These are phyloP conservation scores for Hippopotamyrus pictus DNA, from an alignment of 2,797 vertebrate genomes.

Conservation along the genomic window DNA sequence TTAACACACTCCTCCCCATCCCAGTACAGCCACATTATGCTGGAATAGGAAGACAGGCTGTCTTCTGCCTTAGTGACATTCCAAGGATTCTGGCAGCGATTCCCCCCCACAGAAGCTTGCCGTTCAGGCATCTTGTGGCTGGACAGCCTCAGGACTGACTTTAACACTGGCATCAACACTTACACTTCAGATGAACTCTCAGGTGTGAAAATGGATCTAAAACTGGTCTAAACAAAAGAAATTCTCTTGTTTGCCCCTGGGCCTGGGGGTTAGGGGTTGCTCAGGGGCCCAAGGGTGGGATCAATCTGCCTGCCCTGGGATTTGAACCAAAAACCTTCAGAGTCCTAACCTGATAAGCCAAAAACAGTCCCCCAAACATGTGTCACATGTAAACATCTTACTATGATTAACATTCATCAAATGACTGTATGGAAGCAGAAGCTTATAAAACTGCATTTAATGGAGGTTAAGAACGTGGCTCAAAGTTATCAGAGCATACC, in stretches of 20 bases:
- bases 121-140: neutral
- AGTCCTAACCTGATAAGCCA: neutral
- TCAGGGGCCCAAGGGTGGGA: neutral
- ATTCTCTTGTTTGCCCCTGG: neutral
- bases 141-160: neutral
- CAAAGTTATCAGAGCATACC: neutral
- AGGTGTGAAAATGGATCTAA: neutral
- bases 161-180: neutral
- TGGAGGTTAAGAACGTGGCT: neutral
- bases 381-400: neutral
- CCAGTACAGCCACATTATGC: neutral
- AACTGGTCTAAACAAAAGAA: neutral
- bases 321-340: neutral
- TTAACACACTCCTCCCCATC: neutral
- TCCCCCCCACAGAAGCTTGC: neutral
- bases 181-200: neutral
- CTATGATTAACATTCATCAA: neutral
- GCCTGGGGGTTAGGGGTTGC: neutral
- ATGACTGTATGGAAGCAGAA: neutral
- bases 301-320: neutral
- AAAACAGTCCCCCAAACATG: neutral
- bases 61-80: neutral
- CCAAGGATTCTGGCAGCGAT: neutral
- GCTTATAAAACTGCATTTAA: neutral
- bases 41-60: neutral